Conservation (phyloP, 2,113 vertebrate genomes). For the Ammodytes marinus region DNA sequence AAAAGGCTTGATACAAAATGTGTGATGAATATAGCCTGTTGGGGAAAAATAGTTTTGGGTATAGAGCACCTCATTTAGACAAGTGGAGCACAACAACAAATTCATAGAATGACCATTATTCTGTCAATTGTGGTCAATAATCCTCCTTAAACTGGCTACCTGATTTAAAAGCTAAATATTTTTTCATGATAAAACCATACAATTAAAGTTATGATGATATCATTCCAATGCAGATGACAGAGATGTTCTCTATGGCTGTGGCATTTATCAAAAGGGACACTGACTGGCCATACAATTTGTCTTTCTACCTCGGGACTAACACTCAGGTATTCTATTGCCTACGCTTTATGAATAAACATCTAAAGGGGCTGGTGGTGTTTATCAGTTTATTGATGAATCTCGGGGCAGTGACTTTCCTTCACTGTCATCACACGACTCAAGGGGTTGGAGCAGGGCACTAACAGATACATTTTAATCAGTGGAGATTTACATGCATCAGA, state of each 20-base stretch:
- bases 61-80: neutral
- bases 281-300: slow-evolving; percentile 13
- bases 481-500: too few relatives aligned
- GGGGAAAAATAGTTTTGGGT: neutral
- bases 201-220: slow-evolving; percentile 43
- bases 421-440: slow-evolving; percentile 35
- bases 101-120: neutral
- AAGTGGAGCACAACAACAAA: neutral
- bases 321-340: slow-evolving; percentile 13
- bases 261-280: slow-evolving; percentile 38
- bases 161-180: slow-evolving; percentile 17
- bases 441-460: too few relatives aligned
- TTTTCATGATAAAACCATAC: slow-evolving; percentile 12
- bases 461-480: too few relatives aligned
- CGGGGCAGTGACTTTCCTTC: slow-evolving; percentile 33
- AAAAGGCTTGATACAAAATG: neutral
- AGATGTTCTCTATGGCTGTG: slow-evolving; percentile 21
- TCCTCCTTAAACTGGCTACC: neutral
- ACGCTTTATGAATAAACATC: slow-evolving; percentile 52
- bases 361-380: slow-evolving; percentile 1
- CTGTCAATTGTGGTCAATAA: neutral
- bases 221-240: slow-evolving; percentile 2
- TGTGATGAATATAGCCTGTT: neutral
- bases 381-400: slow-evolving; percentile 52
- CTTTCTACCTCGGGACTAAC: neutral